Percentiles rank a stretch among this genome's conserved stretches.
phyloP scores from a whole-genome alignment of 2,797 vertebrate genomes.

The Apodemus agrarius region DNA sequence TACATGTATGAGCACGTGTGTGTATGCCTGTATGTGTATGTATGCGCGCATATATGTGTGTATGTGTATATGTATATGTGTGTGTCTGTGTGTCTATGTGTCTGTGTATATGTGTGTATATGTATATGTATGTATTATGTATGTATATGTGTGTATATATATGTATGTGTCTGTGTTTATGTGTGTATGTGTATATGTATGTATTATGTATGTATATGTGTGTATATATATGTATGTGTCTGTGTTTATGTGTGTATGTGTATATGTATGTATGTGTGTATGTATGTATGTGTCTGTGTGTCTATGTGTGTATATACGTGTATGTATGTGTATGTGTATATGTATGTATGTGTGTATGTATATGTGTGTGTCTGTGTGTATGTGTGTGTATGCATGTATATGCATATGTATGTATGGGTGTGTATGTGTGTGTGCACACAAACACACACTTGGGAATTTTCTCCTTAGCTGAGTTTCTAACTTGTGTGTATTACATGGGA shows the following conservation, averaged over 20 bases:
- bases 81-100: no score
- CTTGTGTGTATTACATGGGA: not conserved
- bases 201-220: no score
- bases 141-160: accelerated
- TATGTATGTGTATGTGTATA: not conserved
- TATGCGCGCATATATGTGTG: accelerated
- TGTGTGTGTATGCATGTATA: not conserved
- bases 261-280: accelerated
- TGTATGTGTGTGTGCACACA: no score
- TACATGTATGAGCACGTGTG: no score
- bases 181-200: accelerated
- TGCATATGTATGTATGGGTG: not conserved
- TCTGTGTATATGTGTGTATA: no score
- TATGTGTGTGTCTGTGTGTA: accelerated
- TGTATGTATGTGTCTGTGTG: no score
- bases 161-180: accelerated
- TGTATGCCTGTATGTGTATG: accelerated
- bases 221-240: accelerated
- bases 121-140: accelerated
- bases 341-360: not conserved
- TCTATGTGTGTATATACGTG: accelerated
- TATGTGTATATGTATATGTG: accelerated
- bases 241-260: accelerated
- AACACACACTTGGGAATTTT: not conserved
- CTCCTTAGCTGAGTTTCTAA: not conserved